Evolutionary conservation across 2,797 vertebrate species (phyloP), one percentile per base, ranked within the genome.

Genomic region (Gorsachius magnificus): DNA sequence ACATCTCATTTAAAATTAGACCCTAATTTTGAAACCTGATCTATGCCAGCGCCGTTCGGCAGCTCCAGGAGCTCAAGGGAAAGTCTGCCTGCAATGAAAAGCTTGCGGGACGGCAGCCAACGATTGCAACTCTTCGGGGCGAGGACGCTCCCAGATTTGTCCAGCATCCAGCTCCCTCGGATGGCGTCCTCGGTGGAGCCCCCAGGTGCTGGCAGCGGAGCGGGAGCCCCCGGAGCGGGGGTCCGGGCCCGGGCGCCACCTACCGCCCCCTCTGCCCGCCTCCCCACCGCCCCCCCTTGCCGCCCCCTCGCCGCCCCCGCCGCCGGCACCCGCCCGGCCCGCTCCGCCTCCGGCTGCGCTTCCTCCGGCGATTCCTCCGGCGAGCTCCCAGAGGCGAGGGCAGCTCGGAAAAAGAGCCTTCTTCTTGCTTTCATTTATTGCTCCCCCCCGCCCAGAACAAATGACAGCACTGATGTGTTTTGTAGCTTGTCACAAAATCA

Each of bases 1-100:
- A 95, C 91, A 76, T 95, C 82, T 95, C 77, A 61, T 81, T 96
- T 91, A 89, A 94, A 95, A 95, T 81, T 48, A 93, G 91, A 48
- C 57, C 83, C 80, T 66, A 65, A 70, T 82, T 95, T 89, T 91
- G 95, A 78, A 96, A 91, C 80, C 46, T 1, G 91, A 95, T 69
- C 85, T 24, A 3, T 3, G 9, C 4, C 41, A 75, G 87, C 26
- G 6, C 24, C 17, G 10, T 10, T 54, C 61, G 20, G 76, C 92
- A 83, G 58, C 89, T 71, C 92, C 65, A 8, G 86, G 56, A 92
- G 87, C 84, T 53, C 35, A 7, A 22, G 57, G 0, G 45, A 38
- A 31, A 71, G 64, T 4, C 60, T 56, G 92, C 65, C 78, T 4
- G 87, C 70, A 6, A 68, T 89, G 68, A 43, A 58, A 76, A 50